Evolutionary conservation across 2,113 vertebrate genomes (phyloP).

Genomic region (Hydrolagus affinis): DNA sequence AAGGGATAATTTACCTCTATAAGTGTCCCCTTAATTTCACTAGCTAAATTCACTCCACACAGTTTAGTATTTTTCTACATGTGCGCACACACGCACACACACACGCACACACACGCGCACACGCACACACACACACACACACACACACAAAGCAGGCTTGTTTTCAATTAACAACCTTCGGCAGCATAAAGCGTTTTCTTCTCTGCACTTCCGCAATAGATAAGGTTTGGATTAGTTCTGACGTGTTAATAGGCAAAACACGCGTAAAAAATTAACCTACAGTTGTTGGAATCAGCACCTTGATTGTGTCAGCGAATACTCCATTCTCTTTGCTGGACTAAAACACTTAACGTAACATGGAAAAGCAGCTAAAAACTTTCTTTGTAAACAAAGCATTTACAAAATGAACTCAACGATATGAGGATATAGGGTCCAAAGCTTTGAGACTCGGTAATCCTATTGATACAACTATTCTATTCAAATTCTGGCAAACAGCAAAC

Average conservation of each 20-base stretch:
- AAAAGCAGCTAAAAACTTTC: not conserved
- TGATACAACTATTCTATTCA: constrained; percentile 13
- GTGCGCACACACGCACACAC: not conserved
- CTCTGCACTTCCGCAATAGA: too few relatives aligned
- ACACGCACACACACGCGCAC: not conserved
- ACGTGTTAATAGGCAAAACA: not conserved
- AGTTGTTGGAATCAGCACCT: not conserved
- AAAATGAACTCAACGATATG: too few relatives aligned
- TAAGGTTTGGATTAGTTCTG: not conserved
- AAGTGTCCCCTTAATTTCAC: too few relatives aligned
- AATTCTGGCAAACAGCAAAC: not conserved
- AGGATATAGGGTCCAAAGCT: not conserved
- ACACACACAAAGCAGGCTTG: too few relatives aligned
- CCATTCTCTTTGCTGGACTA: too few relatives aligned
- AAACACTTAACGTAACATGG: not conserved
- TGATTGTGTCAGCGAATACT: not conserved
- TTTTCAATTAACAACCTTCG: too few relatives aligned
- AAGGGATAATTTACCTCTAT: too few relatives aligned
- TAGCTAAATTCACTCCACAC: too few relatives aligned
- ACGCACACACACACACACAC: not conserved
- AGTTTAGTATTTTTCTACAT: not conserved
- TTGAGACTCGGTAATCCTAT: not conserved
- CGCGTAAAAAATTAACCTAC: not conserved
- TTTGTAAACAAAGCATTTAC: too few relatives aligned
- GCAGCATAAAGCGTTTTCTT: too few relatives aligned